Conservation (phyloP, 2,888 invertebrate genomes). For the Caenorhabditis sp. region DNA sequence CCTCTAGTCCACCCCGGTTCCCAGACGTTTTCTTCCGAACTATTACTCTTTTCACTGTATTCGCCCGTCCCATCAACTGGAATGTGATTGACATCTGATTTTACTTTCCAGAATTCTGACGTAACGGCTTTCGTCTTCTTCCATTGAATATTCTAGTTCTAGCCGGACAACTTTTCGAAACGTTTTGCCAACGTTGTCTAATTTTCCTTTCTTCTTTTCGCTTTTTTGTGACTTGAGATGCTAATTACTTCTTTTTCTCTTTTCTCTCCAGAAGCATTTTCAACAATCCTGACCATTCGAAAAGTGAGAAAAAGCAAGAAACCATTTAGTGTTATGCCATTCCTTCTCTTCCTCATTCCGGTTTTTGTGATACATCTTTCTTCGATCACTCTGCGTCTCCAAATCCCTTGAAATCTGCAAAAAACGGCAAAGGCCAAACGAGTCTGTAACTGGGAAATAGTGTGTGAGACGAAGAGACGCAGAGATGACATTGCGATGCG, state of each 20-base stretch:
- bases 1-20: neutral
- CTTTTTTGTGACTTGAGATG: neutral
- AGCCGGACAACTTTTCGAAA: neutral
- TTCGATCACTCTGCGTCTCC: conserved; percentile 28
- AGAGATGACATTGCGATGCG: conserved; percentile 26
- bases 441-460: conserved; percentile 43
- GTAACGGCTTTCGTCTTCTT: conserved; percentile 1
- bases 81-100: conserved; percentile 29
- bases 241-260: neutral
- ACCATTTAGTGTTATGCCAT: conserved; percentile 29
- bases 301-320: neutral
- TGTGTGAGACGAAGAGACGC: conserved; percentile 38
- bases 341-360: conserved; percentile 20
- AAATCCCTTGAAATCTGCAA: conserved; percentile 27
- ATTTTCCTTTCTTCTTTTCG: conserved; percentile 13
- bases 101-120: conserved; percentile 40
- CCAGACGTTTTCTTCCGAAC: neutral
- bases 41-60: conserved; percentile 2
- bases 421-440: conserved; percentile 41
- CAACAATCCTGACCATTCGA: conserved; percentile 23
- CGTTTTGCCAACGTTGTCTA: conserved; percentile 23
- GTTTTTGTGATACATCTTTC: conserved; percentile 26
- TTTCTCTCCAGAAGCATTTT: conserved; percentile 1
- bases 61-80: neutral
- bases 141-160: conserved; percentile 32